Percentiles rank a stretch among this genome's conserved stretches.
Conservation (phyloP, 2,113 vertebrate genomes). For the Rhinolophus ferrumequinum region DNA sequence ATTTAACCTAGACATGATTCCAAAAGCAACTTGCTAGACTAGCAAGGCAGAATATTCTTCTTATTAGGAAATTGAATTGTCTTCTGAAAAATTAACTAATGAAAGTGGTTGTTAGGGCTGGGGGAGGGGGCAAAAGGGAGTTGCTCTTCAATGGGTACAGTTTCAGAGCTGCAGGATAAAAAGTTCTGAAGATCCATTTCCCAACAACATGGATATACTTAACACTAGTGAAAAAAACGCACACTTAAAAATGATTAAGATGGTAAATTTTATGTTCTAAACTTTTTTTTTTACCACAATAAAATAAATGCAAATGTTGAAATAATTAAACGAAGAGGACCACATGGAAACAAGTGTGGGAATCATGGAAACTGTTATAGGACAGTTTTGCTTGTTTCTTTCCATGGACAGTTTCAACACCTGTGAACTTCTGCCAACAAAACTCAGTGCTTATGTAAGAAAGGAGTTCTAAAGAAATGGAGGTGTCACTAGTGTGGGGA, state of each 20-base stretch:
- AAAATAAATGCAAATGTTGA: neutral
- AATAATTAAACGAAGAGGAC: neutral
- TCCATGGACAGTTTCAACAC: neutral
- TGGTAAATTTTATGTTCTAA: neutral
- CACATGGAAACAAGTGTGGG: neutral
- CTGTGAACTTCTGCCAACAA: neutral
- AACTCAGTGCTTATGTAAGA: neutral
- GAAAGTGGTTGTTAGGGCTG: neutral
- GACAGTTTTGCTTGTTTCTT: neutral
- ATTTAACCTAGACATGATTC: neutral
- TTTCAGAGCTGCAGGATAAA: neutral
- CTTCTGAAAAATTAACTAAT: neutral
- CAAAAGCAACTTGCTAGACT: neutral
- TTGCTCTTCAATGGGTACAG: neutral
- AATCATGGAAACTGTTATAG: neutral
- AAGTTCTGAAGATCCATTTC: neutral
- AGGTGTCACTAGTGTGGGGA: neutral
- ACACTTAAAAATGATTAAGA: neutral
- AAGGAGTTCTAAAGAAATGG: neutral
- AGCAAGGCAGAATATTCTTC: neutral
- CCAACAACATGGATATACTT: neutral
- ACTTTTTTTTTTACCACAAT: neutral
- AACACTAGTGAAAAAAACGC: neutral
- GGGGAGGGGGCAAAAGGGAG: neutral
- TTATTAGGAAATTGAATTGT: neutral